Conservation (phyloP, 2,797 vertebrate genomes). For the Falco rusticolus region DNA sequence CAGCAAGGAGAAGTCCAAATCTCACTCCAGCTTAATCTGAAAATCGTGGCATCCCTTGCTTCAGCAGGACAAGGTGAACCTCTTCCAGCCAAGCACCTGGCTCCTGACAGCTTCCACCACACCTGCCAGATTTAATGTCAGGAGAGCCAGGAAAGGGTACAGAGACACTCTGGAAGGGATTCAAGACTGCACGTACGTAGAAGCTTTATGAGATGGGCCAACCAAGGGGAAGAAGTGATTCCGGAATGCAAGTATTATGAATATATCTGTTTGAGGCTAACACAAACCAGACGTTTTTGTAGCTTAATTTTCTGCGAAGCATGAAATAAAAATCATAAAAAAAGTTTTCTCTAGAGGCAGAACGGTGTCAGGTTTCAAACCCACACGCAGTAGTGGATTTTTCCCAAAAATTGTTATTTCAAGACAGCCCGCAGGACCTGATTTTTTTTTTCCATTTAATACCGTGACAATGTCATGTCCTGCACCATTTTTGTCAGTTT, state of each 20-base stretch:
- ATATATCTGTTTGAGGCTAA: neutral
- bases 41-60: neutral
- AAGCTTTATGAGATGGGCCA: neutral
- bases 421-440: neutral
- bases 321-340: neutral
- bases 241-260: neutral
- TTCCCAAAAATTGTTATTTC: neutral
- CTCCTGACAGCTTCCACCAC: neutral
- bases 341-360: neutral
- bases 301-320: neutral
- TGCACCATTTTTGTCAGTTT: neutral
- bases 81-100: neutral
- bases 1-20: neutral
- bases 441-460: neutral
- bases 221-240: neutral
- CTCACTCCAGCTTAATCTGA: neutral
- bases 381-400: neutral
- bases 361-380: neutral
- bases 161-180: neutral
- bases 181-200: neutral
- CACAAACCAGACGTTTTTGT: neutral
- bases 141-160: neutral
- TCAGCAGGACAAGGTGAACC: neutral
- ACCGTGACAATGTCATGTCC: neutral
- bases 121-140: accelerated